Conservation (phyloP, 2,797 vertebrate species). For the Sebastes goodei region DNA sequence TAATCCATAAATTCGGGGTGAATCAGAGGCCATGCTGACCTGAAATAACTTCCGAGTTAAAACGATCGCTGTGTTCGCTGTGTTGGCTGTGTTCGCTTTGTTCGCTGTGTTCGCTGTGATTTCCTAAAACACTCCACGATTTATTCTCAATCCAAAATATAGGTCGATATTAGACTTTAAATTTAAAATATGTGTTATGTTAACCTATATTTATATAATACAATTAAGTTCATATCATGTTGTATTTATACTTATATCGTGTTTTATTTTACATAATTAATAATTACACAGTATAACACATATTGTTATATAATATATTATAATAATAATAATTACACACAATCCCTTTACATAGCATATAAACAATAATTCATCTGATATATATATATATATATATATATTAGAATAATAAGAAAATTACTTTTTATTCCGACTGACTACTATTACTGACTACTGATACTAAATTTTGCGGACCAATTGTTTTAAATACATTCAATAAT, state of each 20-base stretch:
- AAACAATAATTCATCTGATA: no score
- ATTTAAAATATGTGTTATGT: not conserved
- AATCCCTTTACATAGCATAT: not conserved
- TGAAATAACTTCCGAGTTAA: not conserved
- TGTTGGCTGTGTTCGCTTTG: not conserved
- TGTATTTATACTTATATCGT: not conserved
- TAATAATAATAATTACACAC: no score
- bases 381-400: not conserved
- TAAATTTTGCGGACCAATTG: not conserved
- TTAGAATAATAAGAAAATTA: not conserved
- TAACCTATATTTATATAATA: not conserved
- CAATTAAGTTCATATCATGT: not conserved
- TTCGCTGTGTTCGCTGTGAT: rapidly evolving
- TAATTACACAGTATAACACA: not conserved
- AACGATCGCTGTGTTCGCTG: rapidly evolving
- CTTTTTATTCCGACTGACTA: not conserved
- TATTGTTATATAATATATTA: not conserved
- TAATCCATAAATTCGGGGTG: constrained; percentile 39
- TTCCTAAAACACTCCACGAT: not conserved
- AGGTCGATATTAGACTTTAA: not conserved
- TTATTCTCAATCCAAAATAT: not conserved
- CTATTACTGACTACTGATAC: not conserved
- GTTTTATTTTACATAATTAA: not conserved
- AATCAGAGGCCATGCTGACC: constrained; percentile 42
- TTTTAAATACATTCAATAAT: not conserved